Evolutionary conservation across 2,888 invertebrate species (phyloP).

Genomic region (Tolmerus cingulatus): DNA sequence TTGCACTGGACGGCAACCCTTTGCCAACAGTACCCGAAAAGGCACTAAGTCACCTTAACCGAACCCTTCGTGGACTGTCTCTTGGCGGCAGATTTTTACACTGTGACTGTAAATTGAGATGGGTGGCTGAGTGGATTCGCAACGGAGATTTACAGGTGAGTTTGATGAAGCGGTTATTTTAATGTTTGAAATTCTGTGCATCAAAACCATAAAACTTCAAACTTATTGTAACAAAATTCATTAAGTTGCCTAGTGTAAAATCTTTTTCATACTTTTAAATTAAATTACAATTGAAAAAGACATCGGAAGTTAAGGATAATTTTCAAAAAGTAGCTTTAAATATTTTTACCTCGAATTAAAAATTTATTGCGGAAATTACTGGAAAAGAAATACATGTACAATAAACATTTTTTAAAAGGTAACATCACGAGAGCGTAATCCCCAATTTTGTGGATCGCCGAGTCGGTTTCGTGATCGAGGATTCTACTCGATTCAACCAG

Average conservation of each 20-base stretch:
- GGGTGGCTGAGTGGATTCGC: slow-evolving; percentile 91
- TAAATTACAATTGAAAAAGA: too few relatives aligned
- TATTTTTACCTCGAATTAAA: too few relatives aligned
- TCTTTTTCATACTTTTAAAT: too few relatives aligned
- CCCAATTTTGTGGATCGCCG: slow-evolving; percentile 91
- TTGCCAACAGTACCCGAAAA: slow-evolving; percentile 82
- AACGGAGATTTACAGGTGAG: slow-evolving; percentile 82
- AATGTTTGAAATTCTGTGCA: neutral
- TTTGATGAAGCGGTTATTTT: neutral
- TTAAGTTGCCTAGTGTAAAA: too few relatives aligned
- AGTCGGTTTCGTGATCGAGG: slow-evolving; percentile 79
- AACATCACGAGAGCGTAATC: slow-evolving; percentile 88
- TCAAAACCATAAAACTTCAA: neutral
- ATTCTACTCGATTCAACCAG: slow-evolving; percentile 86
- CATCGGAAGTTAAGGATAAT: too few relatives aligned
- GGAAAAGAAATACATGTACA: too few relatives aligned
- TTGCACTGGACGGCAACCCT: slow-evolving; percentile 92
- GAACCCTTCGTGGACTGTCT: slow-evolving; percentile 83
- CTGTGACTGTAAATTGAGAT: slow-evolving; percentile 86
- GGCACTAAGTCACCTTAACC: slow-evolving; percentile 80
- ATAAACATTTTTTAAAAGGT: slow-evolving; percentile 62
- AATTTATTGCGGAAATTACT: too few relatives aligned
- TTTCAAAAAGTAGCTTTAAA: too few relatives aligned
- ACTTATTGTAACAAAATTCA: too few relatives aligned
- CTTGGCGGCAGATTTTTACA: slow-evolving; percentile 87